Conservation (phyloP, 2,113 vertebrate genomes). For the Oncorhynchus nerka region DNA sequence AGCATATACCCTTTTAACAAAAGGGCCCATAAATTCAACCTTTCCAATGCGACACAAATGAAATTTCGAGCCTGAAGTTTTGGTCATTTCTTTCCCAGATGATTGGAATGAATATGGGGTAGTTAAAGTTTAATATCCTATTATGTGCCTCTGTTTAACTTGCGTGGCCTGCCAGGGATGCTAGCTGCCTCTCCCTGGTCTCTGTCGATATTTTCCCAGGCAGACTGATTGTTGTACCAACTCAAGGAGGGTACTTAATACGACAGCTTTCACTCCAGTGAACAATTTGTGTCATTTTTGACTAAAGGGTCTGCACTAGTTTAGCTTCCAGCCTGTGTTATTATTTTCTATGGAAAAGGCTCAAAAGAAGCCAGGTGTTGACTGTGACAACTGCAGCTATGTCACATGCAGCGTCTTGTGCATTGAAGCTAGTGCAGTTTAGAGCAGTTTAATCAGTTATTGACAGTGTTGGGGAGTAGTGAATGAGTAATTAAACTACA, state of each 20-base stretch:
- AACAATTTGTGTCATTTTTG: constrained; percentile 35
- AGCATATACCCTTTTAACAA: constrained; percentile 66
- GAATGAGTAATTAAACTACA: too few species aligned
- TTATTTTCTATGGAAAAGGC: not conserved
- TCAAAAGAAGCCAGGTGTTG: constrained; percentile 10
- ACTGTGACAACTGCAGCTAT: not conserved
- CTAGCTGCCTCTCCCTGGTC: constrained; percentile 10
- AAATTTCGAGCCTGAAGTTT: constrained; percentile 70
- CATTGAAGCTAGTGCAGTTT: not conserved
- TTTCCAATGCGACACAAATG: constrained; percentile 70
- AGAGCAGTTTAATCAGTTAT: too few species aligned
- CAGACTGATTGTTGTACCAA: constrained; percentile 48
- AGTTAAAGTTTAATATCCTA: constrained; percentile 79
- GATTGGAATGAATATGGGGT: constrained; percentile 75
- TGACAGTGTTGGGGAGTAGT: too few species aligned
- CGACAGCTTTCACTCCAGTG: constrained; percentile 31
- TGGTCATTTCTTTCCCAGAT: constrained; percentile 67
- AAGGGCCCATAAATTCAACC: constrained; percentile 70
- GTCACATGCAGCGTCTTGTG: not conserved
- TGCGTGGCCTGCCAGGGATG: constrained; percentile 52
- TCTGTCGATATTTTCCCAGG: constrained; percentile 39
- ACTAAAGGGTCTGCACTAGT: not conserved
- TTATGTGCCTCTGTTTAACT: constrained; percentile 76
- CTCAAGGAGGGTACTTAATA: constrained; percentile 37
- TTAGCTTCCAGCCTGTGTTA: not conserved